Percentiles rank a stretch among this genome's conserved stretches.
phyloP scores from a whole-genome alignment of 1,140 invertebrate species.

The Drosophila simulans region DNA sequence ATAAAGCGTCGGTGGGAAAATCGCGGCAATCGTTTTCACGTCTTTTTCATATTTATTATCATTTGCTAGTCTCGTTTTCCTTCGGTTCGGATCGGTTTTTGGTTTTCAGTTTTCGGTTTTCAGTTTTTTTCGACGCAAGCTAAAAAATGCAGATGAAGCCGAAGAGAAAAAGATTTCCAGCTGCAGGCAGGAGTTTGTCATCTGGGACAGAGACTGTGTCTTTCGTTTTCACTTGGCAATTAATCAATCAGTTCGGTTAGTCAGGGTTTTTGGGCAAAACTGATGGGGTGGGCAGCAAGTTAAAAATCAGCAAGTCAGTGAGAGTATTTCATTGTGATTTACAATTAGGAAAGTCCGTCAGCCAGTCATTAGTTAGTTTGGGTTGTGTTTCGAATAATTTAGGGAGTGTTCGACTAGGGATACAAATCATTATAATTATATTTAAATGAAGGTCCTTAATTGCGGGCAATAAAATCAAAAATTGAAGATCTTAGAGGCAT shows the following conservation, averaged over 20 bases:
- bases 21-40: slow-evolving; percentile 66
- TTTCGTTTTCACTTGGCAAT: slow-evolving; percentile 42
- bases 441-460: too few species aligned
- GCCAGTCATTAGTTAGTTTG: slow-evolving; percentile 7
- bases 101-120: not conserved
- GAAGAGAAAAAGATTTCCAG: slow-evolving; percentile 30
- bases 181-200: slow-evolving; percentile 49
- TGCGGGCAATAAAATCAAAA: too few species aligned
- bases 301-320: slow-evolving; percentile 12
- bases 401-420: too few species aligned
- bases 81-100: slow-evolving; percentile 1
- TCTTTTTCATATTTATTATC: slow-evolving; percentile 62
- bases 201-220: slow-evolving; percentile 32
- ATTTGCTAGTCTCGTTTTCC: slow-evolving; percentile 46
- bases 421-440: too few species aligned
- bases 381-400: not conserved
- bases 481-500: too few species aligned
- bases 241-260: slow-evolving; percentile 30
- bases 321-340: slow-evolving; percentile 37
- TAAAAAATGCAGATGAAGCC: slow-evolving; percentile 50
- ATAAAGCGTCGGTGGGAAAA: slow-evolving; percentile 76
- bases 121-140: not conserved
- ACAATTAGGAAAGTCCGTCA: slow-evolving; percentile 26
- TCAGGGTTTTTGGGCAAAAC: not conserved
- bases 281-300: not conserved